A percentile compares a stretch with the other conserved stretches of the same genome.
phyloP scores from a whole-genome alignment of 2,888 invertebrate species.

The Erebia epiphron region DNA sequence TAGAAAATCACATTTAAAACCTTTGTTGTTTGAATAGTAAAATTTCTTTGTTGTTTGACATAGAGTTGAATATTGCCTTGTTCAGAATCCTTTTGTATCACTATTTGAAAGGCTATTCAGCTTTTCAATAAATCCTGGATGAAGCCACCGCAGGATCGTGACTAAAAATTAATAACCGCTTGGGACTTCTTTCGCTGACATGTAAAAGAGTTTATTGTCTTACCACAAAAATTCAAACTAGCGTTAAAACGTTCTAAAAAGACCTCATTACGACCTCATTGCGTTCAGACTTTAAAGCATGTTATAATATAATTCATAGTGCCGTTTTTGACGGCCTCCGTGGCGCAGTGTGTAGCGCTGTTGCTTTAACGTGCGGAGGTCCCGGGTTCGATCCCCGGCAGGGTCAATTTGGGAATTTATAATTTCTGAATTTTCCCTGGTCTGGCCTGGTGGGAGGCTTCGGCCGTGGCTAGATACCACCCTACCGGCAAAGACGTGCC shows the following conservation, averaged over 20 bases:
- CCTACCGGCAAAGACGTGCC: too few relatives aligned
- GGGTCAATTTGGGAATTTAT: too few relatives aligned
- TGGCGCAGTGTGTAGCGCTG: too few relatives aligned
- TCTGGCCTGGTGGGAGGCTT: too few relatives aligned
- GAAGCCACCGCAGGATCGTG: conserved; percentile 54
- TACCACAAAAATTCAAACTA: not conserved
- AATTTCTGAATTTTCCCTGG: too few relatives aligned
- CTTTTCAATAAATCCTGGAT: conserved; percentile 69
- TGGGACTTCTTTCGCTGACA: conserved; percentile 35
- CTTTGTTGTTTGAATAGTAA: conserved; percentile 23
- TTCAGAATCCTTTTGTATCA: conserved; percentile 52
- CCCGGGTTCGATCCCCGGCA: too few relatives aligned
- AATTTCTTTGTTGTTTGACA: conserved; percentile 41
- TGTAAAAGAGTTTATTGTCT: conserved; percentile 17
- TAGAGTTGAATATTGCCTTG: conserved; percentile 47
- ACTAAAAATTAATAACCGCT: conserved; percentile 63
- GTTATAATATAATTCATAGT: too few relatives aligned
- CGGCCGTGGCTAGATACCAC: too few relatives aligned
- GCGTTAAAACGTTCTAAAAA: not conserved
- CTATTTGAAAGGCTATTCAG: conserved; percentile 64
- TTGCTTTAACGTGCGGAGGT: too few relatives aligned
- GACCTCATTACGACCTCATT: not conserved
- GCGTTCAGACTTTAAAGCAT: too few relatives aligned
- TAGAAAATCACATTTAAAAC: conserved; percentile 3
- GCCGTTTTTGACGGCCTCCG: too few relatives aligned